Evolutionary conservation across 2,797 vertebrate genomes (phyloP), one percentile per base, ranked within the genome.

Genomic region (Xerus rutilus): DNA sequence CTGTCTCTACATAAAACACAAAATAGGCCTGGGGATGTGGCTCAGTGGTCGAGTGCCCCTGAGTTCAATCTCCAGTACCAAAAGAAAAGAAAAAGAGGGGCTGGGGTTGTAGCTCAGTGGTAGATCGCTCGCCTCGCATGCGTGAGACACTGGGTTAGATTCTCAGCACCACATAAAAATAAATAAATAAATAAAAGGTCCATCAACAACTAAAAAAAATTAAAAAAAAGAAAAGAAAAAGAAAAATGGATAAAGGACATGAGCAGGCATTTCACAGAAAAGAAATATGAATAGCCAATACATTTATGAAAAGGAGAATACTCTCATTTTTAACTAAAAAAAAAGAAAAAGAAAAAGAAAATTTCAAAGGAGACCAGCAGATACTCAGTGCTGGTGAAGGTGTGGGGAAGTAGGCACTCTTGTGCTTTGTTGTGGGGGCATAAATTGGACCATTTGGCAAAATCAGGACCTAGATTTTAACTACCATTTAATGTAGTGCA

Each of bases 311-410:
- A 93, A 95, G 14, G 20, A 72, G 35, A 95, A 76, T 13, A 52
- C 0, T 13, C 5, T 93, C 59, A 59, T 86, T 97, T 74, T 93
- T 74, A 78, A 95, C 64, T 94, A 89, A 59, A 74, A 86, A 96
- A 39, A 39, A 39, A 39, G 39, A 39, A 39, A 39, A 76, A 65
- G 81, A 64, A 92, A 83, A 96, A 43, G 78, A 78, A 89, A 81
- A 83, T 45, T 86, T 86, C 64, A 89, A 65, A 62, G 67, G 74
- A 20, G 47, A 7, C 14, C 84, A 25, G 62, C 17, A 87, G 52
- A 12, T 47, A n/a, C 1, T 76, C 8, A 57, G 70, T 52, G 72
- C 17, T 87, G 18, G 1, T 3, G 52, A 83, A 14, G 17, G 17
- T 45, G 3, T 43, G 32, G 57, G 23, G 28, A 77, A 39, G 62